phyloP scores from a whole-genome alignment of 30 jellyfish, hydroid and myxozoan genomes.

The Hydractinia symbiolongicarpus region DNA sequence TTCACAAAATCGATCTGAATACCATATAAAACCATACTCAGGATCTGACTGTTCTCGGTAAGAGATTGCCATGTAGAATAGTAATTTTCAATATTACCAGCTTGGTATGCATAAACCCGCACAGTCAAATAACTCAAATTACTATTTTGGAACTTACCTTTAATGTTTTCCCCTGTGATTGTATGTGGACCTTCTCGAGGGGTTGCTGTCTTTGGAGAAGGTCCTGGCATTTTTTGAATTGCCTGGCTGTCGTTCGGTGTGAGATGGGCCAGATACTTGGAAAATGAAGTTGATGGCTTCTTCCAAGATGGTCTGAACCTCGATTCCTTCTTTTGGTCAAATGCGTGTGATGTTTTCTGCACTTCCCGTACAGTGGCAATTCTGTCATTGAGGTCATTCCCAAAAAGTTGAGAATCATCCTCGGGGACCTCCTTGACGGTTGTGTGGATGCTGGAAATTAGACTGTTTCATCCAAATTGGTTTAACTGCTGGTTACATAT shows the following conservation, averaged over 20 bases:
- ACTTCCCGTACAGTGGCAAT: not conserved
- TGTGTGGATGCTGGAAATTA: not conserved
- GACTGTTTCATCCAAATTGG: not conserved
- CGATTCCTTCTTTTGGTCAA: not conserved
- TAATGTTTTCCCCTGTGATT: not conserved
- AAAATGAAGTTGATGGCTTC: too few relatives aligned
- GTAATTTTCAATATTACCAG: not conserved
- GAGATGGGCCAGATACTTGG: not conserved
- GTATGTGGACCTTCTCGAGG: not conserved
- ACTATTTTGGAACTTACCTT: not conserved
- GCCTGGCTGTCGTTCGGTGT: not conserved
- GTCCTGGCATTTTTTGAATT: not conserved
- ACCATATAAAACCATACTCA: not conserved
- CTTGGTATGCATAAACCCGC: not conserved
- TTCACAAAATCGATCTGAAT: not conserved
- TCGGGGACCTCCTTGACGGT: not conserved
- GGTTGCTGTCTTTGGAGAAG: not conserved
- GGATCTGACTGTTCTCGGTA: not conserved
- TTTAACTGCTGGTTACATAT: not conserved
- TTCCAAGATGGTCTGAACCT: not conserved
- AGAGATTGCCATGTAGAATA: not conserved
- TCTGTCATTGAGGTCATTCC: not conserved
- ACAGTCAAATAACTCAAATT: too few relatives aligned
- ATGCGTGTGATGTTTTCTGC: not conserved
- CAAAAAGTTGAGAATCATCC: not conserved